Conservation (phyloP, 2,888 invertebrate species). For the Tinea pellionella region DNA sequence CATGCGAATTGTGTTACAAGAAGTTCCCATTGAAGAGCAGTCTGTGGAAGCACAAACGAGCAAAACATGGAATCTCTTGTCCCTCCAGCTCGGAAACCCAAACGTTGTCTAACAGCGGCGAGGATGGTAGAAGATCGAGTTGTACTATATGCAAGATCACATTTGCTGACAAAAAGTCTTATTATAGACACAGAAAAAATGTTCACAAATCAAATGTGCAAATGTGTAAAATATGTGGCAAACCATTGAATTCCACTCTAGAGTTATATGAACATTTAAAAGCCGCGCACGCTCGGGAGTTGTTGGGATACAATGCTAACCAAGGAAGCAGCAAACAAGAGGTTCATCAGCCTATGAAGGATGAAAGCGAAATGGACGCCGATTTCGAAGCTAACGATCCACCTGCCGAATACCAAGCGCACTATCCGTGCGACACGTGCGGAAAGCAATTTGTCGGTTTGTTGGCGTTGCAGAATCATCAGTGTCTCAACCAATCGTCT, state of each 20-base stretch:
- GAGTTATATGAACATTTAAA: conserved; percentile 73
- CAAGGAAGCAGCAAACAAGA: conserved; percentile 53
- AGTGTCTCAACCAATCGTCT: conserved; percentile 50
- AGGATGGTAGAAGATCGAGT: conserved; percentile 48
- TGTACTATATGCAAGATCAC: conserved; percentile 73
- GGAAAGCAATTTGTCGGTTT: conserved; percentile 66
- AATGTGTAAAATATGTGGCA: conserved; percentile 74
- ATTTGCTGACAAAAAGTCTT: conserved; percentile 71
- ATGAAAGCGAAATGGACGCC: conserved; percentile 45
- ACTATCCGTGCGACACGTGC: conserved; percentile 67
- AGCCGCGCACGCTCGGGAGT: conserved; percentile 67
- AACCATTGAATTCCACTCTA: conserved; percentile 70
- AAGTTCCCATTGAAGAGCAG: conserved; percentile 56
- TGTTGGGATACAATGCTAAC: conserved; percentile 57
- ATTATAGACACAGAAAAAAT: conserved; percentile 70
- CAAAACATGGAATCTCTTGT: conserved; percentile 56
- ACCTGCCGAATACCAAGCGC: conserved; percentile 55
- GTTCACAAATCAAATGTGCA: conserved; percentile 64
- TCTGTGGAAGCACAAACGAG: conserved; percentile 63
- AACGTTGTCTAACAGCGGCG: conserved; percentile 26
- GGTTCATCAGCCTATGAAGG: conserved; percentile 29
- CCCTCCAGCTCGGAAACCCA: conserved; percentile 23
- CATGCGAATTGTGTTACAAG: conserved; percentile 59
- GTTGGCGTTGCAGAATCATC: conserved; percentile 66
- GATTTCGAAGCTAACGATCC: conserved; percentile 47